These are phyloP conservation scores for Scomber colias DNA, from an alignment of 2,113 vertebrate genomes.

Conservation along the genomic window DNA sequence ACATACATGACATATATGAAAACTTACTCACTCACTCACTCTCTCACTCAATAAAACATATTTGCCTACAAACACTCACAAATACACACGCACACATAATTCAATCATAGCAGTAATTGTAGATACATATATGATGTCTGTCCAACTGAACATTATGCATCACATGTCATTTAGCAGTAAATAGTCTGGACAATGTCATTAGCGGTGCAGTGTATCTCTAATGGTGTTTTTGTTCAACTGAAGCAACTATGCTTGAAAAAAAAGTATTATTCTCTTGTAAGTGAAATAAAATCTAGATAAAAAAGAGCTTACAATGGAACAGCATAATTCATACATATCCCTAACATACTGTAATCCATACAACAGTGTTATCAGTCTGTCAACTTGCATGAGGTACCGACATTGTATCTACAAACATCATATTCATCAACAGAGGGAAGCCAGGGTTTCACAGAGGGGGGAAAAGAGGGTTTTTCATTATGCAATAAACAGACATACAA, in stretches of 20 bases:
- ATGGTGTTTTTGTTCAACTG: conserved; percentile 56
- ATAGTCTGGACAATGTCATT: conserved; percentile 61
- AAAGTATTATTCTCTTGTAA: conserved; percentile 44
- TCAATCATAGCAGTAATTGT: conserved; percentile 21
- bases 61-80: conserved; percentile 2
- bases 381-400: conserved; percentile 81
- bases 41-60: conserved; percentile 27
- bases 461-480: conserved; percentile 70
- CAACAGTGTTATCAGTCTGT: conserved; percentile 75
- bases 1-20: conserved; percentile 41
- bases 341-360: conserved; percentile 67
- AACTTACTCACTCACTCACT: background rate
- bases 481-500: conserved; percentile 79
- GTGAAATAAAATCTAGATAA: conserved; percentile 51
- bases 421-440: conserved; percentile 67
- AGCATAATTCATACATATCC: conserved; percentile 61
- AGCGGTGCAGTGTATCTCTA: conserved; percentile 77
- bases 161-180: conserved; percentile 46
- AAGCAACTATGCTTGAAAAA: conserved; percentile 44
- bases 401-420: conserved; percentile 73
- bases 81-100: conserved; percentile 18
- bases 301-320: conserved; percentile 56
- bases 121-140: conserved; percentile 29
- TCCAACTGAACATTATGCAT: conserved; percentile 44
- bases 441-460: conserved; percentile 55